Conservation (phyloP, 2,113 vertebrate genomes). For the Mormyrus lacerda region DNA sequence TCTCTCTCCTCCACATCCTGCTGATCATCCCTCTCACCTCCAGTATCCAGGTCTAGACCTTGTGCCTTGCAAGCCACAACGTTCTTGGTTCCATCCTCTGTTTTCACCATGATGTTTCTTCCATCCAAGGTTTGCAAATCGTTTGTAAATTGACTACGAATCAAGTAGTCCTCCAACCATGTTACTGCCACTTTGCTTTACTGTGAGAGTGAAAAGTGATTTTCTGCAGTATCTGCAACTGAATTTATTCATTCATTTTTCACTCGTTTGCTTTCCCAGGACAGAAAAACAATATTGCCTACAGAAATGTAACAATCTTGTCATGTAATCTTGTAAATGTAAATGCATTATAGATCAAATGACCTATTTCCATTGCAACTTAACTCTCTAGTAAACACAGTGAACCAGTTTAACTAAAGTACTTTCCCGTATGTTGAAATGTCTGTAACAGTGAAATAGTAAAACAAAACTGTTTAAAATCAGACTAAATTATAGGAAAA, state of each 20-base stretch:
- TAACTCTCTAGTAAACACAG: background rate
- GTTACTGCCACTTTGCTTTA: background rate
- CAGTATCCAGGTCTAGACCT: background rate
- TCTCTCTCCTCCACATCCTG: constrained; percentile 25
- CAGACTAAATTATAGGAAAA: background rate
- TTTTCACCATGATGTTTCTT: background rate
- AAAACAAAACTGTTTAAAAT: background rate
- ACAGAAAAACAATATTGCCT: background rate
- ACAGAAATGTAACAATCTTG: background rate
- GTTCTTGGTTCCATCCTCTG: background rate
- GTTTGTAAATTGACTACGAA: constrained; percentile 9
- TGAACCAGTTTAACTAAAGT: background rate
- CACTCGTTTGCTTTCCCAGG: background rate
- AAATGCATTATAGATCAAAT: background rate
- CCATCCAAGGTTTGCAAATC: background rate
- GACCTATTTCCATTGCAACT: background rate
- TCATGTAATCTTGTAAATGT: background rate
- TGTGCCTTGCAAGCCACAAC: background rate
- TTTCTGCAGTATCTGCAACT: background rate
- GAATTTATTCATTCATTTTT: background rate
- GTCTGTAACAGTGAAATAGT: background rate
- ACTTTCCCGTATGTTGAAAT: background rate
- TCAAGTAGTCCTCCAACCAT: constrained; percentile 15
- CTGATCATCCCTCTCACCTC: background rate
- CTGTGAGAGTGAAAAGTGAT: background rate